phyloP scores from a whole-genome alignment of 2,113 vertebrate genomes.

The Larimichthys polyactis region DNA sequence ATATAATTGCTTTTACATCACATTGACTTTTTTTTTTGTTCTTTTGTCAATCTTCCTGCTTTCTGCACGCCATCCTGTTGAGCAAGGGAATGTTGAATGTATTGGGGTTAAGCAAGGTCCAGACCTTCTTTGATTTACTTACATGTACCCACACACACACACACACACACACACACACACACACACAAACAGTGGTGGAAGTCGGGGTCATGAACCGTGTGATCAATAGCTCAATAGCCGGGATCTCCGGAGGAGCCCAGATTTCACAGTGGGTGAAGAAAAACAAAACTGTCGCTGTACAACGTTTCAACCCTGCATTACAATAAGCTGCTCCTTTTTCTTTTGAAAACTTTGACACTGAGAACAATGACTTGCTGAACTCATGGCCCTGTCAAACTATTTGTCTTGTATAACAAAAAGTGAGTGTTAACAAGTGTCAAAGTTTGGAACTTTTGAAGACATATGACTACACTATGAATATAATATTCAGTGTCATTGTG shows the following conservation, averaged over 20 bases:
- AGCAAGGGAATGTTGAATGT: background rate
- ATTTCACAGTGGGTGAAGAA: constrained; percentile 30
- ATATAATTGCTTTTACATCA: background rate
- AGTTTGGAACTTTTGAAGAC: background rate
- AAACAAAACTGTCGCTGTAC: constrained; percentile 27
- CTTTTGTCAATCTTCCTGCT: constrained; percentile 2
- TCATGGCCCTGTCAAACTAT: background rate
- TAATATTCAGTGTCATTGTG: no score
- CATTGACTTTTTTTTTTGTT: constrained; percentile 4
- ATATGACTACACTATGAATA: background rate
- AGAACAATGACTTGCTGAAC: background rate
- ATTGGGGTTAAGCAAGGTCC: constrained; percentile 4
- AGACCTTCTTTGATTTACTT: constrained; percentile 40
- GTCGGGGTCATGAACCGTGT: constrained; percentile 31
- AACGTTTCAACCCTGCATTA: constrained; percentile 25
- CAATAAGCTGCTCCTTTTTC: constrained; percentile 8
- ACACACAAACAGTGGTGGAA: background rate
- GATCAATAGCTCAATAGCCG: constrained; percentile 52
- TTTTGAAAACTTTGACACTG: background rate
- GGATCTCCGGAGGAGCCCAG: constrained; percentile 17
- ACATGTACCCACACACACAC: constrained; percentile 14
- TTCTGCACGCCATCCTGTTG: background rate
- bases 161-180: constrained; percentile 1
- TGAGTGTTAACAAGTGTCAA: no score
- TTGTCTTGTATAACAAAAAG: background rate